phyloP scores from a whole-genome alignment of 2,797 vertebrate genomes.

The Aselliscus stoliczkanus region DNA sequence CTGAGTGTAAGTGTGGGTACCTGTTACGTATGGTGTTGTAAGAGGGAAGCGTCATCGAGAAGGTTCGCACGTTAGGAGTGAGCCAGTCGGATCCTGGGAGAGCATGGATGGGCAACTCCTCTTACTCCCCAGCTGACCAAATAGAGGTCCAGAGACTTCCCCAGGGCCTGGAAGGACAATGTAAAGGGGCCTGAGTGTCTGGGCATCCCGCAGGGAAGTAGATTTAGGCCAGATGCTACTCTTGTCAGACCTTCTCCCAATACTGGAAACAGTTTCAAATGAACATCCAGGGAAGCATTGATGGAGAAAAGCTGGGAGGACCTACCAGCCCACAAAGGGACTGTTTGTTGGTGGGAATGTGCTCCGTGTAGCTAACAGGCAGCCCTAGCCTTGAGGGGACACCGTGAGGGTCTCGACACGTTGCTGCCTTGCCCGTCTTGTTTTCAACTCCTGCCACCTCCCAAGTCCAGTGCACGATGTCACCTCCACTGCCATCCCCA shows the following conservation, averaged over 20 bases:
- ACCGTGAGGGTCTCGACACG: not conserved
- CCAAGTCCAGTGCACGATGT: not conserved
- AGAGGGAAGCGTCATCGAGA: not conserved
- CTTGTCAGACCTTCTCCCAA: too few relatives aligned
- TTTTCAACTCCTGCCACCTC: not conserved
- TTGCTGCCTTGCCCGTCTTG: not conserved
- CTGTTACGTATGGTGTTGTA: rapidly evolving
- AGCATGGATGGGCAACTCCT: rapidly evolving
- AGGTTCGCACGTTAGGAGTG: not conserved
- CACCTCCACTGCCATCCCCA: not conserved
- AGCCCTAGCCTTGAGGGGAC: rapidly evolving
- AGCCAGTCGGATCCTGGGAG: rapidly evolving
- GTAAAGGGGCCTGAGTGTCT: not conserved
- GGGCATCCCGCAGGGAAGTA: rapidly evolving
- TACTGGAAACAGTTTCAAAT: not conserved
- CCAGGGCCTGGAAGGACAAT: not conserved
- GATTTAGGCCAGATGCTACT: not conserved
- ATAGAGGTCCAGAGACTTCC: not conserved
- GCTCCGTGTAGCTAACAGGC: not conserved
- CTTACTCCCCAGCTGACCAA: not conserved
- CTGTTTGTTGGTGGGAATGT: too few relatives aligned
- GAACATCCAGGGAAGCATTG: rapidly evolving
- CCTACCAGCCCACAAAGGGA: rapidly evolving
- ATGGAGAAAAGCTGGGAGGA: too few relatives aligned
- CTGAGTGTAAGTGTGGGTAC: not conserved